Base-by-base conservation (phyloP, 2,797 vertebrate species). In the Acipenser ruthenus region DNA sequence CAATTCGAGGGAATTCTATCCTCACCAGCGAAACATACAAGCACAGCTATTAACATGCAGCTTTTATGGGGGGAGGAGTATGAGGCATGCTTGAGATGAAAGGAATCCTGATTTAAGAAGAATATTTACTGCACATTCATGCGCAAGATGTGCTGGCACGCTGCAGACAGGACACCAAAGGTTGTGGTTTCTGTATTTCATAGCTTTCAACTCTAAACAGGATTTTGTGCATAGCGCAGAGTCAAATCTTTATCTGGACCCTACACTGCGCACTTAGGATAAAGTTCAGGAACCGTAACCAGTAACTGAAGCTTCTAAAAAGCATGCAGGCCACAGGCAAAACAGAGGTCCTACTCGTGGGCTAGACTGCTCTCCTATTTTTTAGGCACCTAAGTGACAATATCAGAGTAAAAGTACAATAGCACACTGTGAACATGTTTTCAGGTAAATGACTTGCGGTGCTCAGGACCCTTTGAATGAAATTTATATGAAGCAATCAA, bases 21-120 rank as follows among this genome's bases (percentile, higher is more conserved):
- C 1, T 37, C 23, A 37, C 2, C 23, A 37, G 23, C 23, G 23
- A 37, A 0, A 37, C 23, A 37, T 23, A 37, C 23, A 37, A 37
- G 23, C 23, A 37, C 23, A 37, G 2, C 4, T 37, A 37, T 37
- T 37, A 37, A 37, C 23, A 37, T 18, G 15, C 15, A 18, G 15
- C 15, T 18, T 18, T 37, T 37, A 3, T 37, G 23, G 23, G 23
- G 23, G 23, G 23, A 37, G 23, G 23, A 37, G 23, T 37, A 37
- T 37, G 23, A 37, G 23, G 23, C 23, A 37, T 4, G 15, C 15
- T 18, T 18, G 15, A 18, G 23, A 37, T 37, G 23, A 37, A 37
- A 37, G 23, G 2, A 62, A 62, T 60, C 59, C 59, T 60, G 59
- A 60, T 47, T 62, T 62, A 62, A 62, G 9, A 58, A 58, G 55